Evolutionary conservation across 2,113 vertebrate genomes (phyloP), one percentile per base, ranked within the genome.

Genomic region (Xenus cinereus): DNA sequence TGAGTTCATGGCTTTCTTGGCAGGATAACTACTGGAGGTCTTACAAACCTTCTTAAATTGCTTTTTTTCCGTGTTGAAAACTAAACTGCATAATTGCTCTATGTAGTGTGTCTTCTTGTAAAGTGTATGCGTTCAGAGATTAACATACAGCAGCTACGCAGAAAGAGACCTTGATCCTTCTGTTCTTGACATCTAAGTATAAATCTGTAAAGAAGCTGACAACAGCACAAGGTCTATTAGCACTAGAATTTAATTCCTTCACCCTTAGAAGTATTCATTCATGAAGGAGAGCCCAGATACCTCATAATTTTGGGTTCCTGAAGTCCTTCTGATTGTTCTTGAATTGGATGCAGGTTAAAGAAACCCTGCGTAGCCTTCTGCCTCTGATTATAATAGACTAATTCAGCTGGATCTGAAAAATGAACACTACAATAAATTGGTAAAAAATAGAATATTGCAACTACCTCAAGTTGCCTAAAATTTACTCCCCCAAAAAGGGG

Each of bases 401-500:
- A 7, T 62, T 77, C 23, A 66, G 14, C 48, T 56, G 56, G 21
- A 17, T 78, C 22, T 46, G 10, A 79, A 43, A 41, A 83, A 26
- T 30, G 35, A 41, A 23, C 72, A 33, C 37, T 37, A 13, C 12
- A 14, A 20, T 43, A 67, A 64, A 4, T 48, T 80, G 33, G 4
- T 88, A 46, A 73, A 53, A 91, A 63, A 50, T 37, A 54, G 0
- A 18, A 43, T 71, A 82, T 28, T 32, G 27, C 35, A 57, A 19
- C 57, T 60, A 11, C 35, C 6, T 51, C 24, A 53, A 51, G 22
- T 67, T 9, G 3, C 39, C n/a, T 30, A 26, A 64, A 41, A 43
- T 80, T 86, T 60, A 23, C 15, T 4, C 6, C 4, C 4, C 0
- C 1, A 7, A 45, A 64, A 35, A 60, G 46, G 43, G 1, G 9